Percentiles rank a stretch among this genome's conserved stretches.
Conservation (phyloP, 2,888 invertebrate species). For the Megalurothrips usitatus region DNA sequence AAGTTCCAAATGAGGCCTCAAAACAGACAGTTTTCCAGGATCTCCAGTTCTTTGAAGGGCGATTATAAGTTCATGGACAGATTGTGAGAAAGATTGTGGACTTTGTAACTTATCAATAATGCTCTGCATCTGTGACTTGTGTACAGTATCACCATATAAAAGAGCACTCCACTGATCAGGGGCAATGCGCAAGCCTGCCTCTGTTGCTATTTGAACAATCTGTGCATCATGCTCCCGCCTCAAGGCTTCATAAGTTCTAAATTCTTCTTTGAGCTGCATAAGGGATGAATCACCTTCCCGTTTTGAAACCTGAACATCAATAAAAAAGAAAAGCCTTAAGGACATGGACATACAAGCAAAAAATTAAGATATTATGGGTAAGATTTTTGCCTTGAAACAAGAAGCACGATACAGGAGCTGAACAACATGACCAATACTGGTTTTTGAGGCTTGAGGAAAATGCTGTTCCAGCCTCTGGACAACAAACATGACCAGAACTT, state of each 20-base stretch:
- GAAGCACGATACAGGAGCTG: constrained; percentile 96
- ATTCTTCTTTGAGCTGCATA: constrained; percentile 97
- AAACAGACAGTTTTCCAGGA: constrained; percentile 71
- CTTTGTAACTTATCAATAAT: constrained; percentile 88
- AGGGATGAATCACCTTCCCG: constrained; percentile 93
- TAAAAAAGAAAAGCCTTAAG: constrained; percentile 31
- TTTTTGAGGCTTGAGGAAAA: constrained; percentile 95
- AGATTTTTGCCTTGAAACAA: constrained; percentile 80
- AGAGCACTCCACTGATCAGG: constrained; percentile 98
- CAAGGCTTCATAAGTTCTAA: constrained; percentile 87
- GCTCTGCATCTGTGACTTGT: constrained; percentile 97
- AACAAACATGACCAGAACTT: constrained; percentile 96
- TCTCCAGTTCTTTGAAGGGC: constrained; percentile 86
- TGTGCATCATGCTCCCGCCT: constrained; percentile 96
- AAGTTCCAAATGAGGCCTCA: constrained; percentile 75
- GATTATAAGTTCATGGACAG: constrained; percentile 85
- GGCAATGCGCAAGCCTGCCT: constrained; percentile 92
- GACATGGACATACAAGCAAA: background rate
- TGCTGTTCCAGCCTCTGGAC: constrained; percentile 94
- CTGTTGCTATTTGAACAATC: constrained; percentile 96
- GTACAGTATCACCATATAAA: constrained; percentile 89
- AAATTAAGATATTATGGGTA: background rate
- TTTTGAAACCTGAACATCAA: constrained; percentile 71
- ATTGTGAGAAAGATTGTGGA: constrained; percentile 85
- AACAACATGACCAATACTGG: constrained; percentile 98